Conservation (phyloP, 2,797 vertebrate genomes). For the Taeniopygia guttata region DNA sequence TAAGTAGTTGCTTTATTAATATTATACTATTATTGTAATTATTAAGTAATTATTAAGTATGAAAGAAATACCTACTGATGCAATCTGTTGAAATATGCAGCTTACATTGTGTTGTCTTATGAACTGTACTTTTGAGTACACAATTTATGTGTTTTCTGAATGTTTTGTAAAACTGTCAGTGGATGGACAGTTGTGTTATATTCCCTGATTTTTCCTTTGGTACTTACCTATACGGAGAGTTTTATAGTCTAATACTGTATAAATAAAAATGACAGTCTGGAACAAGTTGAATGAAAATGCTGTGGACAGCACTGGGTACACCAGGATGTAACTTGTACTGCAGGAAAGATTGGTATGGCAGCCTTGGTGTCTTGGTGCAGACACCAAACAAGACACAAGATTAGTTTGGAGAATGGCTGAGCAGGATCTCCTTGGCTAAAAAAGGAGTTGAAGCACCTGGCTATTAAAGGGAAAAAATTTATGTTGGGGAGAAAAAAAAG, state of each 20-base stretch:
- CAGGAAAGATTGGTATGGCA: background rate
- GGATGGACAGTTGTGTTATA: background rate
- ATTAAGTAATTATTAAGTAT: background rate
- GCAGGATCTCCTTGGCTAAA: background rate
- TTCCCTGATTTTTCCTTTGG: background rate
- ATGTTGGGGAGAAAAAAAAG: rapidly evolving
- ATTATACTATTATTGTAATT: background rate
- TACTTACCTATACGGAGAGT: background rate
- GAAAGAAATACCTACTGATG: background rate
- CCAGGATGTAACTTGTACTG: background rate
- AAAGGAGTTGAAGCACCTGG: background rate
- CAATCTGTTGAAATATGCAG: background rate
- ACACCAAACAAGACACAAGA: background rate
- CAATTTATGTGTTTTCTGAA: background rate
- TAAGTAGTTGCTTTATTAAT: background rate
- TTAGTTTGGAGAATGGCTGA: background rate
- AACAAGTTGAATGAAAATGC: background rate
- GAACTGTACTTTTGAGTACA: background rate
- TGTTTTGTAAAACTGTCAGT: background rate
- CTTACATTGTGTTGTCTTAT: background rate
- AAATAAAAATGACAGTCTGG: background rate
- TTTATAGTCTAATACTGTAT: background rate
- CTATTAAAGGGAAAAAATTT: background rate
- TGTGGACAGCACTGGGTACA: too few relatives aligned
- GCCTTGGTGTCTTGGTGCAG: background rate